phyloP scores from a whole-genome alignment of 2,888 invertebrate genomes.

The Elmis aenea region DNA sequence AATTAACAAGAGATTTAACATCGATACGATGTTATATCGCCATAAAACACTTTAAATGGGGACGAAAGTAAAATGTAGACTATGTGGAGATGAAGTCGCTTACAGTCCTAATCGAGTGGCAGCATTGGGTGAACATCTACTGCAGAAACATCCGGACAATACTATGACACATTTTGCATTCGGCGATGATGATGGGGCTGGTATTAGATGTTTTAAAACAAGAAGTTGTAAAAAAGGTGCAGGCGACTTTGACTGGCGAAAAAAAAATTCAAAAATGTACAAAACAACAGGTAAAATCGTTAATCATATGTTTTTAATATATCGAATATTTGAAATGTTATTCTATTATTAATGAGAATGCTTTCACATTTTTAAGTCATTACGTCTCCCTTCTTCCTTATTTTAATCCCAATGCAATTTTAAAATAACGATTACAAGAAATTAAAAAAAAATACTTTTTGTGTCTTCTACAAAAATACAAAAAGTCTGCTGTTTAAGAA shows the following conservation, averaged over 20 bases:
- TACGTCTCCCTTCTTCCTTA: no score
- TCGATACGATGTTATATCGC: no score
- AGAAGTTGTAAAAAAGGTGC: not conserved
- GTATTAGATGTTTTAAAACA: not conserved
- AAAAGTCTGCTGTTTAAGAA: no score
- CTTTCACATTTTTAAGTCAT: no score
- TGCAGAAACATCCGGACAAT: conserved; percentile 34
- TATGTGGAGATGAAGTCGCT: conserved; percentile 34
- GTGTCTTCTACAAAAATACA: no score
- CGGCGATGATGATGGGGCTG: conserved; percentile 2
- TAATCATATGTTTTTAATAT: no score
- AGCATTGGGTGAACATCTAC: conserved; percentile 36
- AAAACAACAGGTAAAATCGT: conserved; percentile 34
- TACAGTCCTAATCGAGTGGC: conserved; percentile 31
- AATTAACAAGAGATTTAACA: no score
- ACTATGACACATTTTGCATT: conserved; percentile 34
- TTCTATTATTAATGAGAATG: no score
- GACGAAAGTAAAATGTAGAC: conserved; percentile 31
- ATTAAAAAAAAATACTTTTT: no score
- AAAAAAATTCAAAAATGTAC: conserved; percentile 20
- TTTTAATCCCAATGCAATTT: no score
- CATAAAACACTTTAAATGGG: conserved; percentile 31
- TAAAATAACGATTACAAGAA: no score
- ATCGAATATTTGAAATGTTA: no score
- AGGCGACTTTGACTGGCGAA: not conserved